A percentile compares a stretch with the other conserved stretches of the same genome.
Conservation (phyloP, 2,113 vertebrate species). For the Sialia sialis region DNA sequence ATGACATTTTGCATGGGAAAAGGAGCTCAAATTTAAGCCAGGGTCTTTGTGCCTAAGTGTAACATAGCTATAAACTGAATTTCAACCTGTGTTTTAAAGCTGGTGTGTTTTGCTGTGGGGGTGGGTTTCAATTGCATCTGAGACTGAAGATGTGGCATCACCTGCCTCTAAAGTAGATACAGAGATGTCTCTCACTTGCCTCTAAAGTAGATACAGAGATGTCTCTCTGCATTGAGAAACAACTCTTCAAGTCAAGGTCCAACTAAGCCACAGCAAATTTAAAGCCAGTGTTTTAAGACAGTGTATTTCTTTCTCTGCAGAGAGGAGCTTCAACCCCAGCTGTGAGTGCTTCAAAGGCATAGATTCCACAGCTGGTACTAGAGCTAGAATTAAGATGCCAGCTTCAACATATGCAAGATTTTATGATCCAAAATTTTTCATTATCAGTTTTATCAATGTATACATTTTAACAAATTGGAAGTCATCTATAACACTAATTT, state of each 20-base stretch:
- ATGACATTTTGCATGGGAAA: neutral
- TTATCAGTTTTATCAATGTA: neutral
- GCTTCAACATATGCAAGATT: neutral
- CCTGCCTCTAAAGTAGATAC: neutral
- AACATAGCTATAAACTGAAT: neutral
- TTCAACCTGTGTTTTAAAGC: neutral
- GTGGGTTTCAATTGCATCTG: neutral
- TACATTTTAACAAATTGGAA: constrained; percentile 29
- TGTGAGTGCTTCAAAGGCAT: constrained; percentile 45
- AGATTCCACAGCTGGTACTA: constrained; percentile 30
- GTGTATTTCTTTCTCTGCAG: neutral
- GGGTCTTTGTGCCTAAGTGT: neutral
- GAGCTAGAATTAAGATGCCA: constrained; percentile 30
- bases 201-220: neutral
- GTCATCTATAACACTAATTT: neutral
- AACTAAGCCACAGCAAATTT: constrained; percentile 7
- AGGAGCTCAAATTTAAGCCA: neutral
- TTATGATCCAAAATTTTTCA: constrained; percentile 11
- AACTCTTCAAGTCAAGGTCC: constrained; percentile 4
- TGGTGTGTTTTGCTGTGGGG: neutral
- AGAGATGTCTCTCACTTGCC: neutral
- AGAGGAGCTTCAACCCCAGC: constrained; percentile 6
- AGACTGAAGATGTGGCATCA: neutral
- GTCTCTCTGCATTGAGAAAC: neutral
- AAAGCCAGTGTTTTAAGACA: constrained; percentile 9